A percentile compares a stretch with the other conserved stretches of the same genome.
These are phyloP conservation scores for Rhorus exstirpatorius DNA, from an alignment of 2,888 invertebrate species.

Conservation along the genomic window DNA sequence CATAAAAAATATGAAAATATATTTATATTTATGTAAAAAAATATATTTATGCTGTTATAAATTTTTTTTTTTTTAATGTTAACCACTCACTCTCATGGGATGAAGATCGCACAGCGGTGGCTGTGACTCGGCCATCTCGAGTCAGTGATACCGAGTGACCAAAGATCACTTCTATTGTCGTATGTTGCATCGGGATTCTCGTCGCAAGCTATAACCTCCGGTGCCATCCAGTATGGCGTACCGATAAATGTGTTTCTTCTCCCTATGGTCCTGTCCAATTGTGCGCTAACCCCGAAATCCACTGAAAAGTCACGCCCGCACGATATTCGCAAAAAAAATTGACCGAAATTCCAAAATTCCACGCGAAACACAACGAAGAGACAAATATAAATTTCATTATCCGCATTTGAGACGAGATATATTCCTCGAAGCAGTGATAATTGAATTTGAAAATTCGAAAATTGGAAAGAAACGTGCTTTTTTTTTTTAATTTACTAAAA, in stretches of 20 bases:
- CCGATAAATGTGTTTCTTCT: constrained; percentile 99
- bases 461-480: too few relatives aligned
- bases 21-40: constrained; percentile 2
- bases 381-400: too few relatives aligned
- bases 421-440: too few relatives aligned
- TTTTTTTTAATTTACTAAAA: too few relatives aligned
- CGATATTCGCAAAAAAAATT: too few relatives aligned
- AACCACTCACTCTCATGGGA: constrained; percentile 93
- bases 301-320: too few relatives aligned
- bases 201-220: constrained; percentile 99
- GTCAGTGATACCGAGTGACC: constrained; percentile 97
- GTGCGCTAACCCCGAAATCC: constrained; percentile 99
- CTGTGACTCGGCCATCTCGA: constrained; percentile 99
- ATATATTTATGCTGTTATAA: constrained; percentile 1
- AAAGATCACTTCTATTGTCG: constrained; percentile 97
- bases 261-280: constrained; percentile 99
- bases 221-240: constrained; percentile 99
- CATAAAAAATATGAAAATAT: not conserved
- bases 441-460: too few relatives aligned
- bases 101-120: constrained; percentile 99
- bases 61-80: too few relatives aligned
- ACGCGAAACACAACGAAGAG: too few relatives aligned
- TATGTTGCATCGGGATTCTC: constrained; percentile 99
- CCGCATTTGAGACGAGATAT: too few relatives aligned
- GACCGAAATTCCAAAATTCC: too few relatives aligned